Evolutionary conservation across 2,888 invertebrate species (phyloP), one percentile per base, ranked within the genome.

Genomic region (Drosophila maculinotata): DNA sequence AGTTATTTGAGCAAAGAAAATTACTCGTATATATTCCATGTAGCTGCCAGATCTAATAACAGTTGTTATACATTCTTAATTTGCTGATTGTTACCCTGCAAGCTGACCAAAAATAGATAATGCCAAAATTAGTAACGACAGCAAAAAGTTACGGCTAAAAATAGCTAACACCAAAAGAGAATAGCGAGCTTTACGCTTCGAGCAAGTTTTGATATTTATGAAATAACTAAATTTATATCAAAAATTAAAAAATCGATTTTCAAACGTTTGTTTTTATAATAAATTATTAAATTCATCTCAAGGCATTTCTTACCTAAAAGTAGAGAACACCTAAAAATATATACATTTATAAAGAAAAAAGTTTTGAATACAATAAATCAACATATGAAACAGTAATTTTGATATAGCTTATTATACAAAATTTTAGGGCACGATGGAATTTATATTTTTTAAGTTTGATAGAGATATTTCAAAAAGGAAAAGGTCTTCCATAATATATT

Each of bases 41-140:
- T 69, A 62, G 74, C 77, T 73, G 76, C 74, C 78, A 78, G 25
- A 62, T 67, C 71, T 79, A 76, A 76, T 76, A 76, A 76, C 79
- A 76, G 76, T 79, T 76, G 64, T 76, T 76, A 79, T 63, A 75
- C 72, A 68, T 75, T 71, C 72, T 79, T 76, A 76, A 76, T 76
- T 76, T 75, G 68, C 65, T 60, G 76, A 75, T 76, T 75, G 71
- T 48, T 63, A 15, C 9, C 28, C 48, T 30, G 10, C 45, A 23
- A 14, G 51, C 42, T 44, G 38, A 48, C 54, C 68, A 68, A 52
- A 75, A 75, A 75, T 73, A 59, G 72, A 45, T 49, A 26, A 17
- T 23, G 35, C 53, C 39, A 26, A 23, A 48, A 35, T 7, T 20
- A 39, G 48, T 38, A 45, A 4, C 8, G 3, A 12, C 10, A 12